Base-by-base conservation (phyloP, 2,797 vertebrate genomes). In the Cynopterus sphinx region DNA sequence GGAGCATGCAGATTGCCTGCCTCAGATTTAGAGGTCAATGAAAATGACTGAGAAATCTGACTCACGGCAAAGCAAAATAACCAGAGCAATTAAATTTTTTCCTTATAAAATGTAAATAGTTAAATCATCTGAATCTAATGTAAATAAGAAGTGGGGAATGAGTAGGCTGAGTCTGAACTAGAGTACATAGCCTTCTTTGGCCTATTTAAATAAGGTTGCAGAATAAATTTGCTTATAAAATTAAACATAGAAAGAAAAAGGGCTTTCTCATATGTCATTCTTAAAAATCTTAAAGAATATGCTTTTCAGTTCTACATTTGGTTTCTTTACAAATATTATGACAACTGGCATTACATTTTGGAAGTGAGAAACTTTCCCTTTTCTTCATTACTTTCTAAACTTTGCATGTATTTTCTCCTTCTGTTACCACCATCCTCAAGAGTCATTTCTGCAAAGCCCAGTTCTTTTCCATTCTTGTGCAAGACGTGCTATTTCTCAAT, bases 311-410 rank as follows among this genome's bases (percentile, higher is more conserved):
- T 87, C 51, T 87, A 16, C 68, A 36, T 83, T 89, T 92, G 67
- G 67, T 59, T 95, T 87, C 77, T 91, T 86, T 91, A 86, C 46
- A 93, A 91, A 93, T 88, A 96, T 91, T 87, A 39, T 61, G 87
- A 89, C 83, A 90, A 89, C 65, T 49, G n/a, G 49, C 24, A 53
- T 79, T 53, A 59, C 24, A 43, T 26, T 74, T 70, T 63, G 59
- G 68, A 93, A 84, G 16, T 26, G 4, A 87, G 49, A 67, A 16
- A 17, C n/a, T 71, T 28, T 53, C 13, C 6, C 41, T 1, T 88
- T 96, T 53, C 77, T 90, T 79, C 33, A 71, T 49, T 68, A 43
- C 21, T 75, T 95, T 86, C 57, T 79, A 51, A 81, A 95, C 65
- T 46, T 24, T 59, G 43, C 46, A 22, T 17, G 9, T 1, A 5